Percentiles rank a stretch among this genome's conserved stretches.
Evolutionary conservation across 2,797 vertebrate species (phyloP).

Genomic region (Atherinosoma microstoma): DNA sequence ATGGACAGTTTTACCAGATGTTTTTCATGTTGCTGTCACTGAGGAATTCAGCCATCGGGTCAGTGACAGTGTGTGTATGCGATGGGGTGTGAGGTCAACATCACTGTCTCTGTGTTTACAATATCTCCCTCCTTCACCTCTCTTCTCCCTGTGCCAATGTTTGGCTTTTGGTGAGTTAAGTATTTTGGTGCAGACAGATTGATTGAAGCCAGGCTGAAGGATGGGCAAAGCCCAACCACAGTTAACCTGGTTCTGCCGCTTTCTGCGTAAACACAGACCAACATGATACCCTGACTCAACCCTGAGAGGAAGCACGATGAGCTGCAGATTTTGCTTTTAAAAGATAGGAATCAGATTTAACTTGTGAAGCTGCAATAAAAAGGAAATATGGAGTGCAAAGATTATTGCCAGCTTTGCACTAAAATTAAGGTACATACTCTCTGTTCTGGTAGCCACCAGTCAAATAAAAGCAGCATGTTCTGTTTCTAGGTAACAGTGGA

Average conservation of each 20-base stretch:
- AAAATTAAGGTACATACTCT: constrained; percentile 33
- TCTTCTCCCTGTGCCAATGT: constrained; percentile 50
- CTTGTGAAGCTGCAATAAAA: neutral
- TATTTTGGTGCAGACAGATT: constrained; percentile 70
- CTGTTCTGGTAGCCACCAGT: constrained; percentile 42
- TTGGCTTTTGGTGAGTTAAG: constrained; percentile 67
- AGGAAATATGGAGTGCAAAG: constrained; percentile 11
- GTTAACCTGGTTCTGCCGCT: constrained; percentile 37
- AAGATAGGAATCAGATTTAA: constrained; percentile 3
- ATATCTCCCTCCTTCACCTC: constrained; percentile 53
- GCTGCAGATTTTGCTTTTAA: constrained; percentile 9
- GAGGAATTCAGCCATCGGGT: constrained; percentile 58
- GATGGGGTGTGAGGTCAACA: constrained; percentile 67
- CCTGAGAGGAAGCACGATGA: constrained; percentile 5
- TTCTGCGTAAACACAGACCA: constrained; percentile 44
- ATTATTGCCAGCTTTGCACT: constrained; percentile 35
- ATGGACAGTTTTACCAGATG: constrained; percentile 49
- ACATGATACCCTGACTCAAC: constrained; percentile 32
- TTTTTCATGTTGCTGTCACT: constrained; percentile 54
- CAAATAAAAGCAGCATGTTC: constrained; percentile 66
- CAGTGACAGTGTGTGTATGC: constrained; percentile 33
- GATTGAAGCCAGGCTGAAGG: constrained; percentile 72
- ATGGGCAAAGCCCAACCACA: constrained; percentile 40
- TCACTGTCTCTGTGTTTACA: constrained; percentile 71
- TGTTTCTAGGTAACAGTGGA: constrained; percentile 76